Evolutionary conservation across 2,888 invertebrate species (phyloP).

Genomic region (Meiosimyza platycephala): DNA sequence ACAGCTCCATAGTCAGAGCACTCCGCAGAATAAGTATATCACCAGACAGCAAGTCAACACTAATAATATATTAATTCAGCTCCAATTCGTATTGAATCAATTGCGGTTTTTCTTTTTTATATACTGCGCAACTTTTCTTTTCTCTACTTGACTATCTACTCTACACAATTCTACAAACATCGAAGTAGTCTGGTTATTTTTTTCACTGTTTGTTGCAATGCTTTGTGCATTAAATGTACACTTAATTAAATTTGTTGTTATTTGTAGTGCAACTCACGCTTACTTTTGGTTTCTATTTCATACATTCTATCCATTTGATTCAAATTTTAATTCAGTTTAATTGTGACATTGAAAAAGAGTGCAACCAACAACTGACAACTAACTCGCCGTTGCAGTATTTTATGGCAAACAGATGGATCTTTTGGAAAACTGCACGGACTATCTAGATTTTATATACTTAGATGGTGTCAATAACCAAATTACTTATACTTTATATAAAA

Average conservation of each 20-base stretch:
- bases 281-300: not conserved
- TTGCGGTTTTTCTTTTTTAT: not conserved
- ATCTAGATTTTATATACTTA: conserved; percentile 55
- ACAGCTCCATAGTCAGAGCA: no score
- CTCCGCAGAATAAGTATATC: no score
- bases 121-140: not conserved
- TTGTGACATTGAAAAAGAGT: conserved; percentile 26
- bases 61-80: no score
- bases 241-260: conserved; percentile 34
- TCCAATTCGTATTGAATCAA: not conserved
- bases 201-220: not conserved
- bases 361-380: not conserved
- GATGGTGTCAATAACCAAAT: conserved; percentile 12
- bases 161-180: not conserved
- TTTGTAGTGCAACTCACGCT: conserved; percentile 7
- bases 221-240: conserved; percentile 22
- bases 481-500: no score
- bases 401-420: conserved; percentile 52
- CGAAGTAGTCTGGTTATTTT: not conserved
- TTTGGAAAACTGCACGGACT: conserved; percentile 52
- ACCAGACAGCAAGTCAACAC: no score
- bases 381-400: not conserved
- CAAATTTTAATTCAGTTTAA: conserved; percentile 27
- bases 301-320: not conserved
- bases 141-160: not conserved